Conservation (phyloP, 2,113 vertebrate species). For the Genyomyrus donnyi region DNA sequence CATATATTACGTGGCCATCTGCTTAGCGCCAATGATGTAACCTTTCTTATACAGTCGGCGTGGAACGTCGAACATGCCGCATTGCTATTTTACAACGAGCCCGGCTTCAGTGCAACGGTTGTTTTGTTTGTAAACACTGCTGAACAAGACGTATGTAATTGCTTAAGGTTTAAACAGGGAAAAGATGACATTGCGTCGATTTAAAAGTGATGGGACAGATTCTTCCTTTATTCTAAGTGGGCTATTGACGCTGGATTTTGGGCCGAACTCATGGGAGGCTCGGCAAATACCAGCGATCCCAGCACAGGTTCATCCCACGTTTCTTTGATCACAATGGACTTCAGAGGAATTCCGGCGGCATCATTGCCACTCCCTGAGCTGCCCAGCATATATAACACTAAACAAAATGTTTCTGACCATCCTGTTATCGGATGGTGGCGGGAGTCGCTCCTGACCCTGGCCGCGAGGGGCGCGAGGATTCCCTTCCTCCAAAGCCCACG, state of each 20-base stretch:
- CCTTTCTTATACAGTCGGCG: neutral
- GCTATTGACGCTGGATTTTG: neutral
- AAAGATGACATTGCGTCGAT: neutral
- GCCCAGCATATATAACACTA: neutral
- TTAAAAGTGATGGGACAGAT: neutral
- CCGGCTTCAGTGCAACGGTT: neutral
- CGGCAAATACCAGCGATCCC: neutral
- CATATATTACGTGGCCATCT: slow-evolving; percentile 24
- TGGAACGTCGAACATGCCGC: slow-evolving; percentile 6
- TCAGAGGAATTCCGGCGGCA: neutral
- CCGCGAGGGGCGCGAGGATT: neutral
- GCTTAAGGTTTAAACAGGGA: neutral
- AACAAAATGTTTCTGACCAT: neutral
- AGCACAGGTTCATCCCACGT: neutral
- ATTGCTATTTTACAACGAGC: neutral
- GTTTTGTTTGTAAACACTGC: slow-evolving; percentile 5
- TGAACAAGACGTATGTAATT: neutral
- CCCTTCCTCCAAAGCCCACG: neutral
- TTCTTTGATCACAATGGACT: neutral
- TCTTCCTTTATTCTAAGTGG: neutral
- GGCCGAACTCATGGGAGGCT: neutral
- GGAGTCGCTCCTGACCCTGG: neutral
- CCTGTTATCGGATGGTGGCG: neutral
- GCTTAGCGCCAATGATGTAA: slow-evolving; percentile 27
- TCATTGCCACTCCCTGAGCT: neutral